Evolutionary conservation across 2,797 vertebrate species (phyloP).

Genomic region (Taenioides sp.): DNA sequence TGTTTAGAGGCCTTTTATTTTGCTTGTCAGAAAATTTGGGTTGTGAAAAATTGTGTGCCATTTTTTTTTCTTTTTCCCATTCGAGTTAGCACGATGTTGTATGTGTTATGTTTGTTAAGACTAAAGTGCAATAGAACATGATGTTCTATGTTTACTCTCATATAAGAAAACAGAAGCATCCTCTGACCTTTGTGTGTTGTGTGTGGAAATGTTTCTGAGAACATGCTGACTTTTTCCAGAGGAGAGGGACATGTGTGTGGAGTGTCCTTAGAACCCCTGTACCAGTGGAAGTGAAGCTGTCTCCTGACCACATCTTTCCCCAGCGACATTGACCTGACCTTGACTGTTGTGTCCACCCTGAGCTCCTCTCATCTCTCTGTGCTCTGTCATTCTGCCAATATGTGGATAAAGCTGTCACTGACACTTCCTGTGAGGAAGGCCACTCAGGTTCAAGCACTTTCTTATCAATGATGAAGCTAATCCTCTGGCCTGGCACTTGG

Average conservation of each 20-base stretch:
- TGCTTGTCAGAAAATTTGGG: no score
- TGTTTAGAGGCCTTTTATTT: no score
- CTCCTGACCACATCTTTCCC: slow-evolving; percentile 38
- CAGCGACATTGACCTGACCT: slow-evolving; percentile 46
- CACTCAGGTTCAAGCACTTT: slow-evolving; percentile 33
- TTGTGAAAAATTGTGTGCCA: no score
- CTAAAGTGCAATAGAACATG: not conserved
- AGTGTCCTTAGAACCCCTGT: slow-evolving; percentile 20
- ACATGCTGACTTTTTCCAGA: slow-evolving; percentile 18
- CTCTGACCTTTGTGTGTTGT: slow-evolving; percentile 2
- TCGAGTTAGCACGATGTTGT: no score
- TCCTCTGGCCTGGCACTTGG: slow-evolving; percentile 35
- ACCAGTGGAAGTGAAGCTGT: slow-evolving; percentile 36
- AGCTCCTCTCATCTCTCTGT: slow-evolving; percentile 28
- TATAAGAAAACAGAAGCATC: slow-evolving; percentile 2
- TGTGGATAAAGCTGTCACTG: slow-evolving; percentile 62
- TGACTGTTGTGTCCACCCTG: slow-evolving; percentile 34
- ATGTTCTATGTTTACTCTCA: not conserved
- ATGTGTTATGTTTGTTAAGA: no score
- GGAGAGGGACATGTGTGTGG: slow-evolving; percentile 28
- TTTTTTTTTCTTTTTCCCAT: no score
- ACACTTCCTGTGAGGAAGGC: slow-evolving; percentile 65
- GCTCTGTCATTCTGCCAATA: slow-evolving; percentile 39
- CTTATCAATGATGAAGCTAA: slow-evolving; percentile 63
- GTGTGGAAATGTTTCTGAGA: slow-evolving; percentile 22